Conservation (phyloP, 2,888 invertebrate genomes). For the Ornithoptera priamus region DNA sequence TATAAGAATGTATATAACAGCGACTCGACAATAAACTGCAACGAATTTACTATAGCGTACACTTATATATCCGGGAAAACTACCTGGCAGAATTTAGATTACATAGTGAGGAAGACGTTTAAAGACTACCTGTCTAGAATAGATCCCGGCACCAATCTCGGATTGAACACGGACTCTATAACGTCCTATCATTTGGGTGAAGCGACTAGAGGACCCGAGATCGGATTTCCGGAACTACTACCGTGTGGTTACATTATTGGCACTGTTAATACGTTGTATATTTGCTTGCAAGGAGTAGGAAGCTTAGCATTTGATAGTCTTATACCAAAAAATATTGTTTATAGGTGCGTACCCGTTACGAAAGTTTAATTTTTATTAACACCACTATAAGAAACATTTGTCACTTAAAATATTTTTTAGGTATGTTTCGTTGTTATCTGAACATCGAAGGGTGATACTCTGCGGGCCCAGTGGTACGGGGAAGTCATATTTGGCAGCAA, state of each 20-base stretch:
- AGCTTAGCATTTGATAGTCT: constrained; percentile 96
- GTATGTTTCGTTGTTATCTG: constrained; percentile 92
- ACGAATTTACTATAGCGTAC: constrained; percentile 91
- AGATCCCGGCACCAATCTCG: constrained; percentile 94
- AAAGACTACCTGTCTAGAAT: constrained; percentile 96
- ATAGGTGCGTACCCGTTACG: constrained; percentile 80
- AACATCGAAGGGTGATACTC: constrained; percentile 95
- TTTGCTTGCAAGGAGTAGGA: constrained; percentile 93
- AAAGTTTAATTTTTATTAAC: not conserved
- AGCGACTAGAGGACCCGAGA: constrained; percentile 88
- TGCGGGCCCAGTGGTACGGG: constrained; percentile 98
- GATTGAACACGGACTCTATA: constrained; percentile 91
- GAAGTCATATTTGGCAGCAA: constrained; percentile 96
- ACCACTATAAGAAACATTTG: not conserved
- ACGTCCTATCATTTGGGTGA: constrained; percentile 97
- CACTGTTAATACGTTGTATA: constrained; percentile 90
- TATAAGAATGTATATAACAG: constrained; percentile 75
- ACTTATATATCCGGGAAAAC: constrained; percentile 95
- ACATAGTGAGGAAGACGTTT: constrained; percentile 93
- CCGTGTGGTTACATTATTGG: constrained; percentile 97
- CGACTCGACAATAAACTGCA: constrained; percentile 80
- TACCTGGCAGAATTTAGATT: constrained; percentile 96
- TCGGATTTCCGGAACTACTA: constrained; percentile 91
- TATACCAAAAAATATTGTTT: constrained; percentile 97
- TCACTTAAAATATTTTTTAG: constrained; percentile 44